Evolutionary conservation across 1,140 invertebrate genomes (phyloP), one percentile per base, ranked within the genome.

Genomic region (Saxidomus purpurata): DNA sequence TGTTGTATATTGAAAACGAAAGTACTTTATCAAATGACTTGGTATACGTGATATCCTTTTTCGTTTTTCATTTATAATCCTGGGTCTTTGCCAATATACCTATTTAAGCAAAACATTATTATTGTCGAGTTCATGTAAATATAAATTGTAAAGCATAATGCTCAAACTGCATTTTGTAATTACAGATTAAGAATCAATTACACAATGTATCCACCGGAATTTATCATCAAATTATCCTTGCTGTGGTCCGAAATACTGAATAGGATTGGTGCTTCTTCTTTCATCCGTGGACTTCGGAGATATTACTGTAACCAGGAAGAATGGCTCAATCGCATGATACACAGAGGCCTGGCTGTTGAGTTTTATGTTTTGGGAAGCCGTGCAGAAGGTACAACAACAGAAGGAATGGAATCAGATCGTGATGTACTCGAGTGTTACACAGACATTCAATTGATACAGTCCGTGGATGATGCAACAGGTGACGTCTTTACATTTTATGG

Each of bases 271-370:
- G 55, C 22, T 61, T 61, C 55, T 61, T 22, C 17, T 19, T 61
- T 61, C 25, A 61, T 61, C n/a, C 55, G 55, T 11, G 22, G 55
- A 22, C 55, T 61, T n/a, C 55, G 55, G 55, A 61, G 55, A 61
- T 61, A 61, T 61, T 61, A 61, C 22, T 61, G 55, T 22, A 61
- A 61, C 55, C 55, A 61, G 55, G 55, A 61, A 25, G 55, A 61
- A 25, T 61, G 55, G 55, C 25, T 61, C 9, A 25, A 61, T 25
- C 17, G 55, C 22, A 61, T 61, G 55, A 61, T 61, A 13, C n/a
- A 61, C 55, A 8, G 55, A 61, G 55, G n/a, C 22, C 17, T 13
- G 4, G 8, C 55, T 13, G 55, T 61, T 6, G 17, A 61, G 22
- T 25, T 61, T 9, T 61, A 11, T 61, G 55, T 61, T 9, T 61